Percentiles rank a stretch among this genome's conserved stretches.
These are phyloP conservation scores for Spilogale gracilis DNA, from an alignment of 2,113 vertebrate genomes.

Conservation along the genomic window DNA sequence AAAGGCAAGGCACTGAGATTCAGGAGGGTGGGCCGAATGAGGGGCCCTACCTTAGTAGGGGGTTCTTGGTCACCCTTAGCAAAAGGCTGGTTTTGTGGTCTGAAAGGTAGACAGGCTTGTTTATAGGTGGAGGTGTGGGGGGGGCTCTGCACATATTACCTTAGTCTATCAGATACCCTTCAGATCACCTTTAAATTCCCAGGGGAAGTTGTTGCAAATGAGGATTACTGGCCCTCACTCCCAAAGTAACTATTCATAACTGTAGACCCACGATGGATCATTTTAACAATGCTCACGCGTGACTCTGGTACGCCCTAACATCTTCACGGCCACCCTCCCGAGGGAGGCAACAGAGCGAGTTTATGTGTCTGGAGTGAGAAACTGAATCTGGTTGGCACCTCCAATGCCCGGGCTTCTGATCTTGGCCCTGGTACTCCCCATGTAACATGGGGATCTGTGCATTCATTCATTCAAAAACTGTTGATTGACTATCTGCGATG, in stretches of 20 bases:
- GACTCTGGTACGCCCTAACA: neutral
- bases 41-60: rapidly evolving
- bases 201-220: neutral
- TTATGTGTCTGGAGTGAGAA: neutral
- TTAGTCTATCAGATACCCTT: neutral
- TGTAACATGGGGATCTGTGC: neutral
- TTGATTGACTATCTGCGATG: neutral
- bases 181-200: neutral
- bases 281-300: neutral
- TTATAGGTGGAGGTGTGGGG: neutral
- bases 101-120: neutral
- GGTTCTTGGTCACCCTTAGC: neutral
- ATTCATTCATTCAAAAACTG: neutral
- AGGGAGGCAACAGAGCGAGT: neutral
- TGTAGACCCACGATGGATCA: neutral
- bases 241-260: neutral
- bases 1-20: neutral
- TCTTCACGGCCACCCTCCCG: neutral
- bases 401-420: neutral
- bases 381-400: neutral
- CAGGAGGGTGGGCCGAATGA: neutral
- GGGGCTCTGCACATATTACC: rapidly evolving
- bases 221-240: neutral
- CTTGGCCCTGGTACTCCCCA: neutral
- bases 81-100: neutral